Evolutionary conservation across 1,140 invertebrate species (phyloP).

Genomic region (Notospermus geniculatus): DNA sequence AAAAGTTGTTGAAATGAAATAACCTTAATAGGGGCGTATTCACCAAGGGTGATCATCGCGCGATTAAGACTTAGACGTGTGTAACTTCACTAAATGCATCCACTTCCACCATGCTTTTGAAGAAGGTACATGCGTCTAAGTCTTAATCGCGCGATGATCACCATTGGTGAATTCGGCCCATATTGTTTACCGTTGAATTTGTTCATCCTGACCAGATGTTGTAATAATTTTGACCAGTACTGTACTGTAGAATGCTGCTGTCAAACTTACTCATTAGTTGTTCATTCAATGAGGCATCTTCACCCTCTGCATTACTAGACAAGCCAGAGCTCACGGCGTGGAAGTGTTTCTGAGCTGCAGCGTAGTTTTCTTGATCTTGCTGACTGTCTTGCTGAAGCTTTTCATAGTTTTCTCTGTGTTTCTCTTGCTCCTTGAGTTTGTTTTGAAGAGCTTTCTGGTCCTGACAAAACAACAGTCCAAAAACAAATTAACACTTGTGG

Average conservation of each 20-base stretch:
- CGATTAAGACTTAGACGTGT: too few relatives aligned
- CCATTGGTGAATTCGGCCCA: too few relatives aligned
- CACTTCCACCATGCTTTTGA: too few relatives aligned
- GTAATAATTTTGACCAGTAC: too few relatives aligned
- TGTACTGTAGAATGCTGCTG: background rate
- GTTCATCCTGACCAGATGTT: too few relatives aligned
- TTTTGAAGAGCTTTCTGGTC: slow-evolving; percentile 66
- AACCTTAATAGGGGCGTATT: too few relatives aligned
- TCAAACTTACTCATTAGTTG: slow-evolving; percentile 73
- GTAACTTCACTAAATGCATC: too few relatives aligned
- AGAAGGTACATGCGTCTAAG: too few relatives aligned
- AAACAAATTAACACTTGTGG: background rate
- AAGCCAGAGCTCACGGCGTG: slow-evolving; percentile 81
- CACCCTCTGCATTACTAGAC: slow-evolving; percentile 75
- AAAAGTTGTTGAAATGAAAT: too few relatives aligned
- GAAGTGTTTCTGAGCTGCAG: slow-evolving; percentile 73
- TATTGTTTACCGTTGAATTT: too few relatives aligned
- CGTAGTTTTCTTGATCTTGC: slow-evolving; percentile 67
- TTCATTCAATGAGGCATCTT: slow-evolving; percentile 82
- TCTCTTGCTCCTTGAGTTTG: slow-evolving; percentile 68
- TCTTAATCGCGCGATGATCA: too few relatives aligned
- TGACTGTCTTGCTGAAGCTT: slow-evolving; percentile 69
- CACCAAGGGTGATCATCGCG: too few relatives aligned
- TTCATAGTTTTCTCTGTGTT: slow-evolving; percentile 69
- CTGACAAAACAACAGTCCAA: slow-evolving; percentile 26